A percentile compares a stretch with the other conserved stretches of the same genome.
phyloP scores from a whole-genome alignment of 1,140 invertebrate genomes.

The Zelostemma sp. region DNA sequence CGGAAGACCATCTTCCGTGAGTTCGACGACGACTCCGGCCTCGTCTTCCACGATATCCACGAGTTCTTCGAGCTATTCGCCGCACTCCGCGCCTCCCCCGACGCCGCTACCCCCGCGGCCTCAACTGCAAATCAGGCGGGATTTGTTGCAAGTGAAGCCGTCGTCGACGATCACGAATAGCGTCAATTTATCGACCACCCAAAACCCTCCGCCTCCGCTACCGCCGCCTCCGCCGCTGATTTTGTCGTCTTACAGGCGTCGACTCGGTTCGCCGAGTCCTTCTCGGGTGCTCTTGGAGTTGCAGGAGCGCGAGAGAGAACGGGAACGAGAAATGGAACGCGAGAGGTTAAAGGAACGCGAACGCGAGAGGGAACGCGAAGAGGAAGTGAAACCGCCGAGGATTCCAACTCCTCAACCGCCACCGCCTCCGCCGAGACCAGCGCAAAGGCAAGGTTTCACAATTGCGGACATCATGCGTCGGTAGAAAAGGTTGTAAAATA shows the following conservation, averaged over 20 bases:
- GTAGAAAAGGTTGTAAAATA: conserved; percentile 38
- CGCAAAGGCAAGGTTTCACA: conserved; percentile 66
- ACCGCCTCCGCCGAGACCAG: conserved; percentile 63
- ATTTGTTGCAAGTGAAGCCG: conserved; percentile 74
- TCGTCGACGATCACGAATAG: conserved; percentile 67
- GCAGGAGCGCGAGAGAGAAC: conserved; percentile 62
- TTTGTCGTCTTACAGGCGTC: conserved; percentile 61
- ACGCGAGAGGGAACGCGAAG: conserved; percentile 53
- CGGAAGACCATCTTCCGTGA: conserved; percentile 49
- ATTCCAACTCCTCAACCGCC: conserved; percentile 68
- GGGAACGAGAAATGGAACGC: conserved; percentile 51
- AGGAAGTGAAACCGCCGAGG: conserved; percentile 54
- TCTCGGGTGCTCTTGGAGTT: conserved; percentile 62
- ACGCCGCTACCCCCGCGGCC: conserved; percentile 69
- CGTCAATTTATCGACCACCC: conserved; percentile 62
- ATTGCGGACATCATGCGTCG: conserved; percentile 69
- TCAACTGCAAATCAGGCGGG: conserved; percentile 79
- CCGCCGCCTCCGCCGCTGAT: conserved; percentile 69
- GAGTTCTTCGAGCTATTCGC: conserved; percentile 47
- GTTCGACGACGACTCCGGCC: conserved; percentile 24
- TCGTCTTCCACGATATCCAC: conserved; percentile 61
- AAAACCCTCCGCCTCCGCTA: conserved; percentile 66
- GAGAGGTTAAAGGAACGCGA: conserved; percentile 39
- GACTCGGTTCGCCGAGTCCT: conserved; percentile 63
- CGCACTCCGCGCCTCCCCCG: conserved; percentile 38